Evolutionary conservation across 1,140 invertebrate species (phyloP), one percentile per base, ranked within the genome.

Genomic region (Brachionus plicatilis): DNA sequence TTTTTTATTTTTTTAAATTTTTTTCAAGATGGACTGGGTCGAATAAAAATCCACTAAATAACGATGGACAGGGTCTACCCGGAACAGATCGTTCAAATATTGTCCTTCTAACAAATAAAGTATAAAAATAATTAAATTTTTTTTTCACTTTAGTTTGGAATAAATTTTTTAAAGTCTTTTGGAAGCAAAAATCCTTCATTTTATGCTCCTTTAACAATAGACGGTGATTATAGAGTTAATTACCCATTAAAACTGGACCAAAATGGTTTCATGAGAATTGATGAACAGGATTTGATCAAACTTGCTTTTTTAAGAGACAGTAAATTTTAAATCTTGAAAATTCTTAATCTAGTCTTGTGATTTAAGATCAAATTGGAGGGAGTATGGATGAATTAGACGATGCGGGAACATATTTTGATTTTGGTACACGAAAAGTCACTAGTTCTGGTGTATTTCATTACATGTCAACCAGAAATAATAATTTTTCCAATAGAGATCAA

Each of bases 401-500:
- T 85, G 88, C 88, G 50, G 87, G 88, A n/a, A 88, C 88, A 14
- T 88, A 89, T 80, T 90, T 88, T 86, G 87, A 90, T 84, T 86
- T 89, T 45, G 87, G 86, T 3, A 86, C 87, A 8, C 45, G 85
- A 33, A 86, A 88, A 83, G 79, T 88, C 0, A 88, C 86, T 3
- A 85, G 85, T 27, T 50, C 82, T 27, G 29, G 84, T 12, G 89
- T 88, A 17, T 89, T 87, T 85, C 87, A 89, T 82, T 89, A 88
- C 82, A 88, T 90, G 86, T 87, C 87, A 78, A 89, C 89, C 0
- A 86, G 89, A 14, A 90, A 90, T 85, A 90, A 90, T 83, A 87
- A 90, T 86, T 90, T 90, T 86, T 88, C 88, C 3, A 90, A 90
- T 78, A 75, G 89, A n/a, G 87, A 88, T 83, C 89, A 90, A 82